phyloP scores from a whole-genome alignment of 2,888 invertebrate genomes.

The Pocota personata region DNA sequence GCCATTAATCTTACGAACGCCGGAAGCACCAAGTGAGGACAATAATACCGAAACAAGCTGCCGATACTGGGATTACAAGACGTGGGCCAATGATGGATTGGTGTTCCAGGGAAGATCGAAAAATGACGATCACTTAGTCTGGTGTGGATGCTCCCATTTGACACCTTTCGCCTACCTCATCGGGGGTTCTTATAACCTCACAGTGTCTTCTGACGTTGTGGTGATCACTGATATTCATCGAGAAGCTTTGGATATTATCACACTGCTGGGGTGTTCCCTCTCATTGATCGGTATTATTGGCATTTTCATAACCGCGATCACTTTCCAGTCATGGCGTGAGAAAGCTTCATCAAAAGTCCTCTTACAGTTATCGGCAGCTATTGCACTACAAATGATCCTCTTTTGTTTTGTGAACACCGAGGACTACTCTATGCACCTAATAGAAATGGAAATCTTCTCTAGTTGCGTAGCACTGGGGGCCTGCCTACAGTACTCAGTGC shows the following conservation, averaged over 20 bases:
- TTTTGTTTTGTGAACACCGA: slow-evolving; percentile 80
- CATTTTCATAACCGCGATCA: slow-evolving; percentile 85
- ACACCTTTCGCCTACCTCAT: slow-evolving; percentile 86
- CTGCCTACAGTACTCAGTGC: slow-evolving; percentile 86
- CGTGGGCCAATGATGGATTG: slow-evolving; percentile 85
- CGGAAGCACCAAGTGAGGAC: background rate
- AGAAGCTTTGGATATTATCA: slow-evolving; percentile 84
- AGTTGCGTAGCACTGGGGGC: slow-evolving; percentile 86
- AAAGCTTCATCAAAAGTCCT: slow-evolving; percentile 87
- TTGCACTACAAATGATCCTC: slow-evolving; percentile 85
- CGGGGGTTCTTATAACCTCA: slow-evolving; percentile 76
- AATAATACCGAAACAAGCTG: slow-evolving; percentile 80
- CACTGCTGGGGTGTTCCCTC: slow-evolving; percentile 85
- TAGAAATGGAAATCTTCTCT: slow-evolving; percentile 78
- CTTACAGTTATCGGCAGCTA: slow-evolving; percentile 86
- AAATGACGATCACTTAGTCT: slow-evolving; percentile 80
- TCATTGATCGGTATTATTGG: slow-evolving; percentile 85
- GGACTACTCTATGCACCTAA: slow-evolving; percentile 78
- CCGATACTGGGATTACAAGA: slow-evolving; percentile 86
- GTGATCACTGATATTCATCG: slow-evolving; percentile 79
- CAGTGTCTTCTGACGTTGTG: slow-evolving; percentile 75
- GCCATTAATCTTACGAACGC: slow-evolving; percentile 82
- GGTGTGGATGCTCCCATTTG: slow-evolving; percentile 85
- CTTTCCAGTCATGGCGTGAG: slow-evolving; percentile 86
- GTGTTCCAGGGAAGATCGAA: slow-evolving; percentile 79